A percentile compares a stretch with the other conserved stretches of the same genome.
Conservation (phyloP, 2,113 vertebrate species). For the Macquaria ambigua region DNA sequence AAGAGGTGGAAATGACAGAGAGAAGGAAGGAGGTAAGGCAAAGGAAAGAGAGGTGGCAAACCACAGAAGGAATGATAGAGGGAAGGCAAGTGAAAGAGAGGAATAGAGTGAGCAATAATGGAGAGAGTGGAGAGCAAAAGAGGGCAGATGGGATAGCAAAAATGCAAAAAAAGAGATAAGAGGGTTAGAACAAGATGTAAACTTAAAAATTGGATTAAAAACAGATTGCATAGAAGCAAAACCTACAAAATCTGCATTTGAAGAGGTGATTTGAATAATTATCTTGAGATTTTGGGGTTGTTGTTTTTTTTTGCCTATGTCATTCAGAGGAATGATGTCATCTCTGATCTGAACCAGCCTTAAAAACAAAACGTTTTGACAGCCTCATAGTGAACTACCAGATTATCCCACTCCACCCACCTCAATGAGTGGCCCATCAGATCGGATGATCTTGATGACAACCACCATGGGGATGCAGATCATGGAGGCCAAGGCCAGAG, state of each 20-base stretch:
- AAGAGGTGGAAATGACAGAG: too few species aligned
- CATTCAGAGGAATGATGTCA: too few species aligned
- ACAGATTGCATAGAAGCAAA: not conserved
- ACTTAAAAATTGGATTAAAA: not conserved
- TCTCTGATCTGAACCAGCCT: not conserved
- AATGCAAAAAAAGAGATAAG: too few species aligned
- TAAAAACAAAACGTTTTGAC: not conserved
- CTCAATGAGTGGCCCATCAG: slow-evolving; percentile 96
- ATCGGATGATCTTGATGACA: slow-evolving; percentile 92
- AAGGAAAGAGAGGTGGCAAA: not conserved
- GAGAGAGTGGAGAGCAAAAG: not conserved
- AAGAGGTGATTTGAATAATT: not conserved
- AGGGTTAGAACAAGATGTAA: not conserved
- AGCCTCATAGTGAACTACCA: not conserved
- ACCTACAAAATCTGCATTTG: not conserved
- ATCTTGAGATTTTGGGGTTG: too few species aligned
- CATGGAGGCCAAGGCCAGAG: slow-evolving; percentile 95
- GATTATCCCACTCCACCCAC: slow-evolving; percentile 76
- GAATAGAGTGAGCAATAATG: not conserved
- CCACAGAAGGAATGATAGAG: not conserved
- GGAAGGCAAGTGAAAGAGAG: not conserved
- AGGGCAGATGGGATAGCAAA: not conserved
- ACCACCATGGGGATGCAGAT: slow-evolving; percentile 96
- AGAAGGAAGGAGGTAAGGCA: not conserved
- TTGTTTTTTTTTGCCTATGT: too few species aligned